Percentiles rank a stretch among this genome's conserved stretches.
These are phyloP conservation scores for Podarcis siculus DNA, from an alignment of 2,797 vertebrate genomes.

Conservation along the genomic window DNA sequence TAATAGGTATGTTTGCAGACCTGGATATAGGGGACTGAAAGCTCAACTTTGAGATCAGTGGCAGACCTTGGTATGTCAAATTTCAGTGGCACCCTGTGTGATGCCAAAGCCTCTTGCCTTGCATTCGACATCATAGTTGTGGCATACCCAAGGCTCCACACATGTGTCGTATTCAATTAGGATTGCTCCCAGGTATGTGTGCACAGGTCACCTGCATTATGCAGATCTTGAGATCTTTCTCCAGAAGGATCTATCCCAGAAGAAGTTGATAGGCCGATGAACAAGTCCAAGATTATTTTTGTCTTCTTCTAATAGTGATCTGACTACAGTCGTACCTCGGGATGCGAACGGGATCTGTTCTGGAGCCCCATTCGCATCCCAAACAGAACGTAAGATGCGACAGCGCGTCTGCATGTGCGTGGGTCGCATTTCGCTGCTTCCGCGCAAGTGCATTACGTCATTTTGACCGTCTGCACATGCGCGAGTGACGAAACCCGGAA, in stretches of 20 bases:
- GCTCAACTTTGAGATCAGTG: background rate
- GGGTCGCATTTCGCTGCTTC: no score
- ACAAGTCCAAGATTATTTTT: conserved; percentile 1
- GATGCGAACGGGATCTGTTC: no score
- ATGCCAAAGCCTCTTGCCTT: no score
- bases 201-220: background rate
- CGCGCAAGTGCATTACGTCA: no score
- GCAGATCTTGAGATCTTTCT: background rate
- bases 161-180: background rate
- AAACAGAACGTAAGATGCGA: no score
- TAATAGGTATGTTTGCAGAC: background rate
- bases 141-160: no score
- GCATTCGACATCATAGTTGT: no score
- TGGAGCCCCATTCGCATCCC: no score
- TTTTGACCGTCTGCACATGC: no score
- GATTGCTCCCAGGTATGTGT: background rate
- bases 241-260: background rate
- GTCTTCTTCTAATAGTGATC: conserved; percentile 17
- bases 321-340: background rate
- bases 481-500: no score
- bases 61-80: background rate
- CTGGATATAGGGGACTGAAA: background rate
- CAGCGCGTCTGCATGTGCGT: no score
- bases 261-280: background rate
- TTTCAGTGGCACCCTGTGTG: no score